phyloP scores from a whole-genome alignment of 2,888 invertebrate genomes.

The Phengaris arion region DNA sequence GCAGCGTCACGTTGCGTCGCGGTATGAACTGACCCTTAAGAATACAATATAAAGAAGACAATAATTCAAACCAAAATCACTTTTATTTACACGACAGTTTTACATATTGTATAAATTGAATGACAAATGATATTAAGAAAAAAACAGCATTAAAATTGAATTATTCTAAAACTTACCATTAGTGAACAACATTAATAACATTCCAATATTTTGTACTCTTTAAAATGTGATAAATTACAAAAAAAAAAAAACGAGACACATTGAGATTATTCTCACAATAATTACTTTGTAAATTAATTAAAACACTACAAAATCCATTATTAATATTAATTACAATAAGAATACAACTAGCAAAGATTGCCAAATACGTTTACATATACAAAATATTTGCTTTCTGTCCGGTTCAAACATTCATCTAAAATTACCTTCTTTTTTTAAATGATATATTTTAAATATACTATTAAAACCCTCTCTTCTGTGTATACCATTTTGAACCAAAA shows the following conservation, averaged over 20 bases:
- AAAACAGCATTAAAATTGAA: conserved; percentile 68
- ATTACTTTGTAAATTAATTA: conserved; percentile 76
- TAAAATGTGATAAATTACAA: conserved; percentile 79
- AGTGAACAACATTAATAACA: conserved; percentile 78
- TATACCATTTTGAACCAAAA: background rate
- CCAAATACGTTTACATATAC: conserved; percentile 62
- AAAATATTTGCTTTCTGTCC: conserved; percentile 49
- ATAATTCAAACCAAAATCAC: conserved; percentile 72
- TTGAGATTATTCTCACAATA: conserved; percentile 70
- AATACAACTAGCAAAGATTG: conserved; percentile 68
- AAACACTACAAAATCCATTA: conserved; percentile 77
- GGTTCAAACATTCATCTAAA: conserved; percentile 36
- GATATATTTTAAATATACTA: background rate
- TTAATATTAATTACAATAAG: conserved; percentile 68
- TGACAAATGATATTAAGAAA: conserved; percentile 71
- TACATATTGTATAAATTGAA: conserved; percentile 71
- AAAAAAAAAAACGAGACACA: conserved; percentile 74
- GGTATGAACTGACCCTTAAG: too few relatives aligned
- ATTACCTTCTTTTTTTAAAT: background rate
- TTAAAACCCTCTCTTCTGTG: background rate
- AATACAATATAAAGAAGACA: background rate
- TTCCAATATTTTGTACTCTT: conserved; percentile 79
- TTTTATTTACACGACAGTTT: conserved; percentile 75
- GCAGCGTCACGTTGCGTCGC: too few relatives aligned
- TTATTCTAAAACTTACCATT: conserved; percentile 76